These are phyloP conservation scores for Cathartes aura DNA, from an alignment of 2,113 vertebrate genomes.

Conservation along the genomic window DNA sequence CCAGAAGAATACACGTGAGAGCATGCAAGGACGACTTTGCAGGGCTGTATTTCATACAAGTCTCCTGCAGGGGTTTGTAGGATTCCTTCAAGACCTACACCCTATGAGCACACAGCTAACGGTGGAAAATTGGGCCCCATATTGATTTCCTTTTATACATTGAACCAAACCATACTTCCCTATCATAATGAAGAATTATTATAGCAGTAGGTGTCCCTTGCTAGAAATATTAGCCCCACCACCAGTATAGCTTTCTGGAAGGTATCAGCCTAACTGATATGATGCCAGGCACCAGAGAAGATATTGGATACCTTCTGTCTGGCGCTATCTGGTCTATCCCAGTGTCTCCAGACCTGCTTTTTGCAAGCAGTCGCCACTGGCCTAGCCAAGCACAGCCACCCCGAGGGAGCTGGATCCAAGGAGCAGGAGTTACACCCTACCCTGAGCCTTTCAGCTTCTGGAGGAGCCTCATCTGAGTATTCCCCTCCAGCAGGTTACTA, in stretches of 20 bases:
- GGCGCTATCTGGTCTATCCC: background rate
- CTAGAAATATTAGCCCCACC: background rate
- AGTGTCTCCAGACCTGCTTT: background rate
- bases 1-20: accelerated
- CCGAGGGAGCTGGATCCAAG: background rate
- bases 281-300: background rate
- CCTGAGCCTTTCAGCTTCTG: background rate
- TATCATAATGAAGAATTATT: background rate
- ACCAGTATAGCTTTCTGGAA: background rate
- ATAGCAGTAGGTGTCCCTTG: background rate
- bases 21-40: accelerated
- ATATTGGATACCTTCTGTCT: background rate
- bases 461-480: background rate
- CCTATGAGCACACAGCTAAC: accelerated
- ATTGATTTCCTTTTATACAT: background rate
- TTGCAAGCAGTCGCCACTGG: background rate
- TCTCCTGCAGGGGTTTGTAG: background rate
- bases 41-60: background rate
- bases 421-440: background rate
- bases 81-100: background rate
- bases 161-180: background rate
- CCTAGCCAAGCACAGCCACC: background rate
- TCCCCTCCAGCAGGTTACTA: background rate
- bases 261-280: background rate
- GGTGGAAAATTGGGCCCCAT: accelerated